Evolutionary conservation across 2,113 vertebrate species (phyloP), one percentile per base, ranked within the genome.

Genomic region (Mustela nigripes): DNA sequence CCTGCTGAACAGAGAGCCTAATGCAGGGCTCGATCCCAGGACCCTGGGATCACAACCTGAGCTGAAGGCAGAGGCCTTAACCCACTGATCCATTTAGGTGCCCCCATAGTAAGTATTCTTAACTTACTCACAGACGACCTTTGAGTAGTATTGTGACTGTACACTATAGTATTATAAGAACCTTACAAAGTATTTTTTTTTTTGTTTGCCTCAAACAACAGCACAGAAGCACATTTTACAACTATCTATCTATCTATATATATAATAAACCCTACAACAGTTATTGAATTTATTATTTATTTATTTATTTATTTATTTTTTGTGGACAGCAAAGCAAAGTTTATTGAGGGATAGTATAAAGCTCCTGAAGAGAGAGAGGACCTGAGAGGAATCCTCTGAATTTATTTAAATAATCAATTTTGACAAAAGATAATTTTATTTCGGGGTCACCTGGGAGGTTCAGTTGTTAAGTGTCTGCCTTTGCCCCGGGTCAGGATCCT

Each of bases 401-500:
- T 63, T 63, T 63, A 28, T 62, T 62, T 62, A 62, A 24, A 62
- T 26, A 63, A 26, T 28, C 62, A 63, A 12, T 63, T 63, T 63
- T 63, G 62, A 28, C 28, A 63, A 62, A 62, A 62, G 60, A 62
- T 63, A 63, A 63, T 63, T 63, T 63, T 24, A n/a, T 86, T 67
- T 24, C 10, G 22, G 22, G 22, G 60, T 22, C 22, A 11, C 10
- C 22, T 24, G 60, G 60, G 60, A 21, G 24, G 22, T 22, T 62
- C 60, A 62, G 22, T 62, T 62, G 9, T 62, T 62, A 62, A 24
- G 60, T 4, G 9, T 62, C 24, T 62, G 60, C 60, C 22, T 62
- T 26, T 1, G 3, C 2, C 24, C 26, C 0, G 3, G 8, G 21
- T 60, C 22, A 62, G 19, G 24, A 62, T 62, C 60, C 22, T 3